Conservation (phyloP, 2,888 invertebrate species). For the Platycheirus rosarum region DNA sequence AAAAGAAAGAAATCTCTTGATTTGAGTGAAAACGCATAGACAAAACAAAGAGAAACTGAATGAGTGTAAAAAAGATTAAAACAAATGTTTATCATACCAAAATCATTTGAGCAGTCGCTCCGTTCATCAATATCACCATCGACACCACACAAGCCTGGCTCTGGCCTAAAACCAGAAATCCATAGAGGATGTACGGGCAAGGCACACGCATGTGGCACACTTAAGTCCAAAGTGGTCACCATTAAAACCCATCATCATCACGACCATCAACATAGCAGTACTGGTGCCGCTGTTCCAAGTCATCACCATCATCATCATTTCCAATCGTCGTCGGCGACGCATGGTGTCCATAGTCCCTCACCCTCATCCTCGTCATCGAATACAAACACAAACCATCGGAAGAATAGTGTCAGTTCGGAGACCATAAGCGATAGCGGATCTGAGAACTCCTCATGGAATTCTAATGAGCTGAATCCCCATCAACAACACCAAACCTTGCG, state of each 20-base stretch:
- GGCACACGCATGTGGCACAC: constrained; percentile 88
- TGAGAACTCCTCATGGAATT: constrained; percentile 79
- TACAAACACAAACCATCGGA: constrained; percentile 76
- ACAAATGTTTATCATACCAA: constrained; percentile 81
- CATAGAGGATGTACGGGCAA: constrained; percentile 90
- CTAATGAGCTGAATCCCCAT: constrained; percentile 74
- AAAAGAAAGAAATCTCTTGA: constrained; percentile 20
- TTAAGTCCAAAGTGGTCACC: constrained; percentile 77
- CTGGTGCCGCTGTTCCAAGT: background rate
- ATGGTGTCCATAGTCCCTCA: constrained; percentile 68
- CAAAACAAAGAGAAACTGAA: constrained; percentile 34
- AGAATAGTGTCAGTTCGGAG: constrained; percentile 82
- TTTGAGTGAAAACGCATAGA: constrained; percentile 18
- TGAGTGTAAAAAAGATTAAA: constrained; percentile 62
- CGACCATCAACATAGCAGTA: constrained; percentile 39
- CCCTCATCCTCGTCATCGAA: constrained; percentile 72
- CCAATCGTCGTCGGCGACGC: constrained; percentile 47
- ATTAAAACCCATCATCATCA: constrained; percentile 66
- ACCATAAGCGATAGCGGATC: constrained; percentile 82
- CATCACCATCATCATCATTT: constrained; percentile 37
- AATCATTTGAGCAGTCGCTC: constrained; percentile 82
- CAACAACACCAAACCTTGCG: constrained; percentile 51
- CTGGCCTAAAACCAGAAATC: constrained; percentile 81
- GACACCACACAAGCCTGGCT: constrained; percentile 79
- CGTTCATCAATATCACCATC: constrained; percentile 78